phyloP scores from a whole-genome alignment of 2,888 invertebrate species.

The Petrolisthes manimaculis region DNA sequence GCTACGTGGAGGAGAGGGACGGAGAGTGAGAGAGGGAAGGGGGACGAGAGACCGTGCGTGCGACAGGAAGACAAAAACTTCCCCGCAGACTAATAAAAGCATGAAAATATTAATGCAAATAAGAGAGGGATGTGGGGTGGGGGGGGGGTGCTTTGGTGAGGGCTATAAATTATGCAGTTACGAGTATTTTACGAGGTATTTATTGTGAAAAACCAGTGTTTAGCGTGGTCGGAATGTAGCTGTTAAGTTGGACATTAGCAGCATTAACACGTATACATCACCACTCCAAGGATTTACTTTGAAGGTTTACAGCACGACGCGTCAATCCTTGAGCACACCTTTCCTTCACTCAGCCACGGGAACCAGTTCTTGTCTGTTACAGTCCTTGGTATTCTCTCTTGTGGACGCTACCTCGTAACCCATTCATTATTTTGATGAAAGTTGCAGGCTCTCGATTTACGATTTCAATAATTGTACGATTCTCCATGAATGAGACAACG shows the following conservation, averaged over 20 bases:
- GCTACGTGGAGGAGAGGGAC: not conserved
- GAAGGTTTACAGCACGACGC: not conserved
- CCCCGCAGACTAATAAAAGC: not conserved
- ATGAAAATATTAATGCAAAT: not conserved
- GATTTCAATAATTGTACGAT: too few species aligned
- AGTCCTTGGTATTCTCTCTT: too few species aligned
- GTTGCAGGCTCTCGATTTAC: too few species aligned
- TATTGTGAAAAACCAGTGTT: not conserved
- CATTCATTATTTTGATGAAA: too few species aligned
- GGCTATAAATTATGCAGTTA: not conserved
- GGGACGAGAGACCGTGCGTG: not conserved
- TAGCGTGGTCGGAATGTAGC: not conserved
- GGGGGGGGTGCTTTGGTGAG: not conserved
- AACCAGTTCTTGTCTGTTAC: too few species aligned
- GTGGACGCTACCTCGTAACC: too few species aligned
- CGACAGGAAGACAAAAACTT: too few species aligned
- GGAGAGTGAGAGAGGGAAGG: not conserved
- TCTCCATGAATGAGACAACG: too few species aligned
- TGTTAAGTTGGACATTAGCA: not conserved
- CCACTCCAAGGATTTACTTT: not conserved
- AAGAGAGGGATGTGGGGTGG: too few species aligned
- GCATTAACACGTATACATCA: not conserved
- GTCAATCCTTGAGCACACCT: too few species aligned
- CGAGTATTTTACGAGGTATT: not conserved
- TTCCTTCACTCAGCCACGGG: too few species aligned